A percentile compares a stretch with the other conserved stretches of the same genome.
phyloP scores from a whole-genome alignment of 2,888 invertebrate species.

The Tetranychus piercei region DNA sequence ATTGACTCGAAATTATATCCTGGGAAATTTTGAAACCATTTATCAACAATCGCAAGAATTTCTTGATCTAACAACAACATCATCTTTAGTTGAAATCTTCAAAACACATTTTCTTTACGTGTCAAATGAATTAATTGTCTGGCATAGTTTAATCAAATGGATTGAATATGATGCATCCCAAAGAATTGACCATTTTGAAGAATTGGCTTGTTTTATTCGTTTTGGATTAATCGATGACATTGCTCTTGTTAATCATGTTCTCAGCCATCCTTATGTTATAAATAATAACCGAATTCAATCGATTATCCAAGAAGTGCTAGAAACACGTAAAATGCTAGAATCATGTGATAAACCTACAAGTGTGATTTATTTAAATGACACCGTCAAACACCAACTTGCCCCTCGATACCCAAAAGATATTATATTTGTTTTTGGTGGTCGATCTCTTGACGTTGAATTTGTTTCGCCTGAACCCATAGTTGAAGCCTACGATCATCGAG shows the following conservation, averaged over 20 bases:
- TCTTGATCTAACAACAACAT: background rate
- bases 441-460: conserved; percentile 13
- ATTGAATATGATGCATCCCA: background rate
- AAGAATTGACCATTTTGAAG: background rate
- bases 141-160: conserved; percentile 11
- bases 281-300: background rate
- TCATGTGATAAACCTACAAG: conserved; percentile 6
- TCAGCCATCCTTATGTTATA: background rate
- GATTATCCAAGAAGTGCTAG: background rate
- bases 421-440: conserved; percentile 14
- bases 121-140: background rate
- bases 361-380: background rate
- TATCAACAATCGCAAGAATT: conserved; percentile 3
- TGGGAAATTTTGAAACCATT: conserved; percentile 5
- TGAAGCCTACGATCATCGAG: conserved; percentile 11
- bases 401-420: conserved; percentile 12
- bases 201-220: background rate
- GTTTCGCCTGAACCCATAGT: conserved; percentile 4
- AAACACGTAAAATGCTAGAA: background rate
- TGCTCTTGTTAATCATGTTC: background rate
- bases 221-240: background rate
- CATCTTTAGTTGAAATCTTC: background rate
- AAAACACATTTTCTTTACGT: background rate
- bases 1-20: background rate
- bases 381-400: background rate